These are phyloP conservation scores for Melanotaenia boesemani DNA, from an alignment of 2,797 vertebrate species.

Conservation along the genomic window DNA sequence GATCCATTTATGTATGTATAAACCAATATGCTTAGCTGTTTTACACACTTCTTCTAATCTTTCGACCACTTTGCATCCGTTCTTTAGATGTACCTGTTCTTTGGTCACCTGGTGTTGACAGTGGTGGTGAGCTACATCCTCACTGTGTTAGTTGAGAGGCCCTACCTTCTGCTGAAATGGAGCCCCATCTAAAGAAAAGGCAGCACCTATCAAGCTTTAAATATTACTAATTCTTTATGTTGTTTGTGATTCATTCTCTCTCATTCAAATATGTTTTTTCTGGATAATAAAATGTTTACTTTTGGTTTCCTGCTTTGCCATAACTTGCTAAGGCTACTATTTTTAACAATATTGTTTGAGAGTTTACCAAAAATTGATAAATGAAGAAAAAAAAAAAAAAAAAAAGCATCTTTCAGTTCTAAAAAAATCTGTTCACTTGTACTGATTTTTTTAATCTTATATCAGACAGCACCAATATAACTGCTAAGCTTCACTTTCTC, in stretches of 20 bases:
- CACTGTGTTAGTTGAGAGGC: conserved; percentile 85
- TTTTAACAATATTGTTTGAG: conserved; percentile 3
- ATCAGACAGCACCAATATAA: neutral
- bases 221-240: neutral
- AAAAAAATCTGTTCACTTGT: neutral
- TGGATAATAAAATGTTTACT: neutral
- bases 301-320: neutral
- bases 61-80: neutral
- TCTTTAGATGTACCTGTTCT: conserved; percentile 86
- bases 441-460: too few relatives aligned
- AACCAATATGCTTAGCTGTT: neutral
- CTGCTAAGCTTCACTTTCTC: neutral
- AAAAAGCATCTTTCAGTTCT: neutral
- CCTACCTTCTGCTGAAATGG: conserved; percentile 77
- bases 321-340: neutral
- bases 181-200: conserved; percentile 34
- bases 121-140: conserved; percentile 76
- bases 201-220: neutral
- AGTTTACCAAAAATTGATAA: neutral
- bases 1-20: neutral
- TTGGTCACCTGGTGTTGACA: conserved; percentile 83
- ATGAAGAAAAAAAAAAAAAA: neutral
- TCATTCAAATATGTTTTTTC: neutral
- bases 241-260: conserved; percentile 2
- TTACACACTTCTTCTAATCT: neutral